Evolutionary conservation across 2,113 vertebrate species (phyloP).

Genomic region (Pagrus major): DNA sequence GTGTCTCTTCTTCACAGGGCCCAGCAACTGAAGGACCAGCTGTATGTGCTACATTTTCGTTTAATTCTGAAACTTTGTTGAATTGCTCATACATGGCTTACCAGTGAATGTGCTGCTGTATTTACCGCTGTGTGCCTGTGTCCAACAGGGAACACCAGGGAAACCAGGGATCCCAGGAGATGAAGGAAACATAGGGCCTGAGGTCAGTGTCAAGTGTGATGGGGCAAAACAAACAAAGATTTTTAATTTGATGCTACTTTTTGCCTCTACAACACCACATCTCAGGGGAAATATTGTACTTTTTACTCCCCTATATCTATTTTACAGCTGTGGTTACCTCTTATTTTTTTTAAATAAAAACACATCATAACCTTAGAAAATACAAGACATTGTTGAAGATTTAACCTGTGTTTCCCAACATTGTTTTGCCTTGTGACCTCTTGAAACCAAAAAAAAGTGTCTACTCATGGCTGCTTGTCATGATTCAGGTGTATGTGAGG

Average conservation of each 20-base stretch:
- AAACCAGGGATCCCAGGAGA: slow-evolving; percentile 85
- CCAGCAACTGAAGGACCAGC: slow-evolving; percentile 79
- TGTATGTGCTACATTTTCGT: slow-evolving; percentile 69
- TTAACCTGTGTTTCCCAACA: too few species aligned
- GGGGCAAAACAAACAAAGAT: background rate
- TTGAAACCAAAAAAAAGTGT: too few species aligned
- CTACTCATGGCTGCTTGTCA: too few species aligned
- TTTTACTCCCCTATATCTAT: too few species aligned
- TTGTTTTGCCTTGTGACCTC: too few species aligned
- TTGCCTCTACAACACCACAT: too few species aligned
- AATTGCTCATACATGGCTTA: background rate
- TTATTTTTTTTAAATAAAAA: too few species aligned
- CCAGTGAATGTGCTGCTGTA: background rate
- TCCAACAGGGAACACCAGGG: slow-evolving; percentile 81
- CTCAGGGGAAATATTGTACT: too few species aligned
- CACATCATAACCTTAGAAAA: too few species aligned
- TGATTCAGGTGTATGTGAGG: too few species aligned
- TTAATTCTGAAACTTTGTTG: background rate
- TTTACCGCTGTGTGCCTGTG: slow-evolving; percentile 16
- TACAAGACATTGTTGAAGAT: too few species aligned
- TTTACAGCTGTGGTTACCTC: too few species aligned
- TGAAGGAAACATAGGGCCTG: slow-evolving; percentile 86
- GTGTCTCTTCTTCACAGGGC: slow-evolving; percentile 73
- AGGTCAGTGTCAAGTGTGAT: slow-evolving; percentile 71
- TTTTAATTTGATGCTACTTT: background rate